These are phyloP conservation scores for Orthonevra nobilis DNA, from an alignment of 2,888 invertebrate species.

Conservation along the genomic window DNA sequence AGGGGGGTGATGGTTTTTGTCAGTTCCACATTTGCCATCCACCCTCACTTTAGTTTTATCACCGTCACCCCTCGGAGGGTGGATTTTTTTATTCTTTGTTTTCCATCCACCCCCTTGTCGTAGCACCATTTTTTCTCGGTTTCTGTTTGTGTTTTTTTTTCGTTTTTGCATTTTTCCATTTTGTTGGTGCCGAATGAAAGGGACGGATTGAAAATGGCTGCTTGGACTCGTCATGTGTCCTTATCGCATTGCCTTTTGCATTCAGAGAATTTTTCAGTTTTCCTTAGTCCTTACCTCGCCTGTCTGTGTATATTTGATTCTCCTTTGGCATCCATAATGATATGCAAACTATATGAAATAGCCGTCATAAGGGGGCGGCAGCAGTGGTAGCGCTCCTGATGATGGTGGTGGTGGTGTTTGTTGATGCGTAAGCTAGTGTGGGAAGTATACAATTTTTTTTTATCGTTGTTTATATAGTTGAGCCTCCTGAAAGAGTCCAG, in stretches of 20 bases:
- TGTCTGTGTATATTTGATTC: constrained; percentile 61
- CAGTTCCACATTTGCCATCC: constrained; percentile 3
- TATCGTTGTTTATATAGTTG: neutral
- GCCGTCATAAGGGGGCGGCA: constrained; percentile 42
- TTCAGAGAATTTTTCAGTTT: constrained; percentile 35
- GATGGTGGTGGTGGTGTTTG: constrained; percentile 17
- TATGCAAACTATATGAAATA: constrained; percentile 70
- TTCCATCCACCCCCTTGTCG: constrained; percentile 29
- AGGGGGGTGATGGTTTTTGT: constrained; percentile 57
- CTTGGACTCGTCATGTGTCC: constrained; percentile 48
- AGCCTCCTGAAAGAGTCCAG: constrained; percentile 38
- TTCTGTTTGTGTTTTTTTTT: too few species aligned
- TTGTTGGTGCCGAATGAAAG: constrained; percentile 44
- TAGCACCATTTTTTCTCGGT: constrained; percentile 62
- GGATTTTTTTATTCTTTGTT: constrained; percentile 28
- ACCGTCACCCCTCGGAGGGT: constrained; percentile 40
- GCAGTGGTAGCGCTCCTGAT: too few species aligned
- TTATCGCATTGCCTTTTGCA: constrained; percentile 46
- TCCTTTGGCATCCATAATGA: constrained; percentile 71
- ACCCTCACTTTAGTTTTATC: constrained; percentile 31
- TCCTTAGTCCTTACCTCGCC: constrained; percentile 2
- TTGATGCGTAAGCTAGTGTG: constrained; percentile 46
- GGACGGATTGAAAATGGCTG: constrained; percentile 69
- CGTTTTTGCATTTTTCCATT: constrained; percentile 11
- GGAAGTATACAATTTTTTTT: constrained; percentile 36